Evolutionary conservation across 2,888 invertebrate species (phyloP).

Genomic region (Exephanes ischioxanthus): DNA sequence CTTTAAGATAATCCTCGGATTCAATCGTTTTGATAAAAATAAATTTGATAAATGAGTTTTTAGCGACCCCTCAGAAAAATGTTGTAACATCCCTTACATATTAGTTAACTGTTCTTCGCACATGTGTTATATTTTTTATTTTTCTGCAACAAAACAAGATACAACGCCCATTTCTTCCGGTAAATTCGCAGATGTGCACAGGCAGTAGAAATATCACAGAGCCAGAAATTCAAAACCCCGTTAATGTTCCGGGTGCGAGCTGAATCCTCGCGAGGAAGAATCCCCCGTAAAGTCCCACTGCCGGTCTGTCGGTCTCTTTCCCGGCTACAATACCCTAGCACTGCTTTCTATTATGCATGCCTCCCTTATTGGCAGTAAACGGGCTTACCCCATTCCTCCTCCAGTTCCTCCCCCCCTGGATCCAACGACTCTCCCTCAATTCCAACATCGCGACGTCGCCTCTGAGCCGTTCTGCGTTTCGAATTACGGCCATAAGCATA

Average conservation of each 20-base stretch:
- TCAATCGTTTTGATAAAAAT: too few relatives aligned
- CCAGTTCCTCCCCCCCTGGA: conserved; percentile 35
- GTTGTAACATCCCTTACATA: too few relatives aligned
- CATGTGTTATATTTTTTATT: too few relatives aligned
- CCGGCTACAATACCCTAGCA: conserved; percentile 64
- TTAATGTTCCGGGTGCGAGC: conserved; percentile 37
- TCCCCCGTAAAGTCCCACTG: conserved; percentile 78
- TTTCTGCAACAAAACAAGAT: conserved; percentile 32
- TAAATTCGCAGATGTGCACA: conserved; percentile 27
- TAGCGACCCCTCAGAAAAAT: too few relatives aligned
- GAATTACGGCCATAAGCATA: conserved; percentile 81
- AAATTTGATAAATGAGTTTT: too few relatives aligned
- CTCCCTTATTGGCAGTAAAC: conserved; percentile 83
- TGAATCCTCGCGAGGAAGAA: conserved; percentile 77
- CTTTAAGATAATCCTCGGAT: too few relatives aligned
- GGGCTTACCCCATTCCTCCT: conserved; percentile 76
- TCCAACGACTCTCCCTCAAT: conserved; percentile 29
- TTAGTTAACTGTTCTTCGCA: too few relatives aligned
- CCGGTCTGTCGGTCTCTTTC: conserved; percentile 73
- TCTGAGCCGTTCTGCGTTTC: conserved; percentile 56
- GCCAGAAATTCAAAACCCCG: conserved; percentile 47
- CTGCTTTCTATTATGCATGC: conserved; percentile 82
- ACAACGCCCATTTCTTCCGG: background rate
- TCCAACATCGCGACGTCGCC: conserved; percentile 56
- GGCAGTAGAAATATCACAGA: conserved; percentile 22